phyloP scores from a whole-genome alignment of 2,113 vertebrate genomes.

The Synodontis membranacea region DNA sequence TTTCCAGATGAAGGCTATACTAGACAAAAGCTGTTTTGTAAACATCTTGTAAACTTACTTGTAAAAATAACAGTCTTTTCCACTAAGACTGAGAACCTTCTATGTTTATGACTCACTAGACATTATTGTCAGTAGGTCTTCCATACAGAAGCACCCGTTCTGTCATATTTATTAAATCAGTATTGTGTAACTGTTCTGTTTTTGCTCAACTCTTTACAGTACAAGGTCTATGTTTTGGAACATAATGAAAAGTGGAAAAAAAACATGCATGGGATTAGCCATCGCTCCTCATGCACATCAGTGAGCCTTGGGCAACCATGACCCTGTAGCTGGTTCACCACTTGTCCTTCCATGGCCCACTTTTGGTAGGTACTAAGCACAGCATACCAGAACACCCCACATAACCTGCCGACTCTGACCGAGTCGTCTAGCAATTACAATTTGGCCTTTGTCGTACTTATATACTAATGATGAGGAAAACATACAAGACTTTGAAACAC shows the following conservation, averaged over 20 bases:
- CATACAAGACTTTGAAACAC: background rate
- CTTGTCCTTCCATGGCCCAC: too few species aligned
- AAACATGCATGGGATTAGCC: too few species aligned
- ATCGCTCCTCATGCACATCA: too few species aligned
- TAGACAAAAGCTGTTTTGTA: background rate
- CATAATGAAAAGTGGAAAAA: background rate
- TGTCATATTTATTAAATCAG: background rate
- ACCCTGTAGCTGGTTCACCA: too few species aligned
- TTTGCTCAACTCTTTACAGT: background rate
- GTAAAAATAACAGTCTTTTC: background rate
- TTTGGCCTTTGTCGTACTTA: background rate
- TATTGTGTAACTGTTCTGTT: background rate
- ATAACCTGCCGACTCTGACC: too few species aligned
- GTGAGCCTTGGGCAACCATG: too few species aligned
- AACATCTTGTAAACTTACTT: background rate
- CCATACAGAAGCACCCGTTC: constrained; percentile 6
- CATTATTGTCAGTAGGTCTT: background rate
- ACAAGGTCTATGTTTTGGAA: background rate
- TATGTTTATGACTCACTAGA: background rate
- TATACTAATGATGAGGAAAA: background rate
- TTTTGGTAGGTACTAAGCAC: too few species aligned
- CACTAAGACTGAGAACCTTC: background rate
- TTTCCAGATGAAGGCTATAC: background rate
- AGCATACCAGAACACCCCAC: too few species aligned
- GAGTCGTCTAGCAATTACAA: too few species aligned